Conservation (phyloP, 2,797 vertebrate genomes). For the Agapornis canus region DNA sequence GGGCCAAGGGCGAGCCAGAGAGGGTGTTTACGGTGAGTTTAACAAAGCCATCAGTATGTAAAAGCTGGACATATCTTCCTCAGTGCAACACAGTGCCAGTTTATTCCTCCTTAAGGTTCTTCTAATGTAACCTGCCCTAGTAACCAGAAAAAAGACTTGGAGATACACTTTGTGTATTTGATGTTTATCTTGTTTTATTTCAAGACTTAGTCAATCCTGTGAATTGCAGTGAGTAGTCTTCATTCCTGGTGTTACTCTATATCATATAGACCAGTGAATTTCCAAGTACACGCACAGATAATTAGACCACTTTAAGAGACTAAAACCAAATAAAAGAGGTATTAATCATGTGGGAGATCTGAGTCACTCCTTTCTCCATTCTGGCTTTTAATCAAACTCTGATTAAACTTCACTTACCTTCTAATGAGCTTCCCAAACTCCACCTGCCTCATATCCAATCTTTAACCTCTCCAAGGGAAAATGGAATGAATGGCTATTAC, state of each 20-base stretch:
- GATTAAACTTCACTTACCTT: neutral
- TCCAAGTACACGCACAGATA: neutral
- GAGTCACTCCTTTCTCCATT: conserved; percentile 22
- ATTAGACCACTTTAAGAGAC: neutral
- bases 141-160: neutral
- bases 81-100: neutral
- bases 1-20: conserved; percentile 94
- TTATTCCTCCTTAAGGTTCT: neutral
- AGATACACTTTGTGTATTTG: neutral
- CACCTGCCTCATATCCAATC: neutral
- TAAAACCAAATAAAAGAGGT: neutral
- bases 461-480: conserved; percentile 10
- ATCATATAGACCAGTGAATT: neutral
- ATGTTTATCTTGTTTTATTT: neutral
- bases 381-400: conserved; percentile 44
- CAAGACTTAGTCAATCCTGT: neutral
- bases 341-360: neutral
- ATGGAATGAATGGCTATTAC: neutral
- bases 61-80: neutral
- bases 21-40: conserved; percentile 93
- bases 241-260: neutral
- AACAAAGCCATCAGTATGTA: neutral
- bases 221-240: neutral
- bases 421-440: conserved; percentile 12
- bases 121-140: neutral